phyloP scores from a whole-genome alignment of 2,113 vertebrate species.

The Etheostoma cragini region DNA sequence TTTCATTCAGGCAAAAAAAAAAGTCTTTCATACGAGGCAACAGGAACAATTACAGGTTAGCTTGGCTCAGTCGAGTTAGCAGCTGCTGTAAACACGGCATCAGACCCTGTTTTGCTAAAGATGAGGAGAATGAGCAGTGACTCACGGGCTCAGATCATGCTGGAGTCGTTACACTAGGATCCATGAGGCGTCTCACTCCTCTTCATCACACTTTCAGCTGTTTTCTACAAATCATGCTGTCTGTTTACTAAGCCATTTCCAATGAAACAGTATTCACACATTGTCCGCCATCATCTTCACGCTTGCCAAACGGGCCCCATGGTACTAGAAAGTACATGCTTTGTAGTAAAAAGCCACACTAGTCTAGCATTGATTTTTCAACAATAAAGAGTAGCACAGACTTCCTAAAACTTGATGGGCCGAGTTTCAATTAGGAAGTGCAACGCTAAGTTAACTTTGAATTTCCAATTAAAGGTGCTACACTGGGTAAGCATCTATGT shows the following conservation, averaged over 20 bases:
- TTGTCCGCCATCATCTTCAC: not conserved
- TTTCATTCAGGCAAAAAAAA: slow-evolving; percentile 24
- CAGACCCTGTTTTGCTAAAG: slow-evolving; percentile 6
- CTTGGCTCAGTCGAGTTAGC: not conserved
- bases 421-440: slow-evolving; percentile 22
- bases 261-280: slow-evolving; percentile 21
- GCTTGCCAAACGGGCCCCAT: slow-evolving; percentile 25
- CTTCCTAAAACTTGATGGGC: slow-evolving; percentile 20
- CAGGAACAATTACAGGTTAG: slow-evolving; percentile 27
- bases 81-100: slow-evolving; percentile 39
- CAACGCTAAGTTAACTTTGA: slow-evolving; percentile 40
- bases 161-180: slow-evolving; percentile 24
- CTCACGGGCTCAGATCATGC: slow-evolving; percentile 40
- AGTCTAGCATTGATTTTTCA: slow-evolving; percentile 31
- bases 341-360: slow-evolving; percentile 26
- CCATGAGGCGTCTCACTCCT: slow-evolving; percentile 21
- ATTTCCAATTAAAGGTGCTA: slow-evolving; percentile 57
- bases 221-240: slow-evolving; percentile 21
- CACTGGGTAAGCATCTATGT: slow-evolving; percentile 48
- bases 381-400: slow-evolving; percentile 29
- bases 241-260: slow-evolving; percentile 29
- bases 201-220: slow-evolving; percentile 18
- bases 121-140: slow-evolving; percentile 24
- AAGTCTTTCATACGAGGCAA: slow-evolving; percentile 22
- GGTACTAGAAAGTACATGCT: slow-evolving; percentile 15